Evolutionary conservation across 2,113 vertebrate genomes (phyloP), one percentile per base, ranked within the genome.

Genomic region (Caretta caretta): DNA sequence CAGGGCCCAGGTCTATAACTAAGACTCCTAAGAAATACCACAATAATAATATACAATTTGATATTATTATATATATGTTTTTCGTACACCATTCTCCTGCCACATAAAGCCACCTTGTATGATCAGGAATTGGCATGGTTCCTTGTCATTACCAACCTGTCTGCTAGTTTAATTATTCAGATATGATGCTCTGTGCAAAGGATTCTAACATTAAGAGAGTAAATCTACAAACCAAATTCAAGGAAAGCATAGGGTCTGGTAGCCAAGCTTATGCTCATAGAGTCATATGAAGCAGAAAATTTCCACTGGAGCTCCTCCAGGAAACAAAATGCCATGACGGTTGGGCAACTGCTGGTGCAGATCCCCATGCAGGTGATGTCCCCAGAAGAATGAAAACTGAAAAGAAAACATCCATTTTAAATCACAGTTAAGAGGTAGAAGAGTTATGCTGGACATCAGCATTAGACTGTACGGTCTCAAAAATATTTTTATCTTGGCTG

Each of bases 271-370:
- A 99, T 97, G n/a, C 97, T 97, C 31, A 98, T 96, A 62, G 94
- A 96, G 87, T 98, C 98, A 17, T 99, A 99, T 93, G 99, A 98
- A 86, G 99, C 97, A n/a, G 98, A 98, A 98, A 99, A 99, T 95
- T 99, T 99, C 99, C 99, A 99, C 79, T 98, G 98, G 88, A 99
- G 97, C 91, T 99, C 99, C 95, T 99, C 99, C 95, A 99, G 97
- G 98, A 99, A 99, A 98, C 99, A 99, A 98, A 99, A 99, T 59
- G 99, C 99, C 98, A 99, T 98, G 96, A 99, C 97, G 14, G 98
- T 97, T 3, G 99, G 99, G 94, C 98, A 99, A 96, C 89, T 98
- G 96, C 92, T 98, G 96, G 98, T 98, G 96, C 99, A 99, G 98
- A 99, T 99, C 10, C 98, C 98, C 99, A 99, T 98, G 98, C 99